Percentiles rank a stretch among this genome's conserved stretches.
Conservation (phyloP, 1,140 invertebrate species). For the Acromyrmex echinatior region DNA sequence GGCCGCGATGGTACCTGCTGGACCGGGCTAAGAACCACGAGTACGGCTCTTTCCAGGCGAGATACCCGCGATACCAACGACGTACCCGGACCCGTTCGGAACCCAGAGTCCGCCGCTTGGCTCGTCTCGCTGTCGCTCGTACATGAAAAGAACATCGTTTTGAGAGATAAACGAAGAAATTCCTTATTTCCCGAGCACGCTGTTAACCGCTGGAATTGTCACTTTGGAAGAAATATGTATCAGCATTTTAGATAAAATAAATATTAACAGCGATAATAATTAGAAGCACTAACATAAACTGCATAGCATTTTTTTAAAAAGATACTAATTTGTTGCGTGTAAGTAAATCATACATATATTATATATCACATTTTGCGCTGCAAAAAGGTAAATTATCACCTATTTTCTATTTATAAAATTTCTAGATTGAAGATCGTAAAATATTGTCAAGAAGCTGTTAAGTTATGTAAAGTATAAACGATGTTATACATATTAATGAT, state of each 20-base stretch:
- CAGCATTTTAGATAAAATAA: not conserved
- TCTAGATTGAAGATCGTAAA: not conserved
- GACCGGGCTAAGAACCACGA: conserved; percentile 72
- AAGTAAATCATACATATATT: not conserved
- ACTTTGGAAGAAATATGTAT: conserved; percentile 2
- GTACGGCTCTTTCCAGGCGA: conserved; percentile 75
- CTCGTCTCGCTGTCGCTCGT: conserved; percentile 56
- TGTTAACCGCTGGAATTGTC: not conserved
- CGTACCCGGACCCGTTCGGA: conserved; percentile 65
- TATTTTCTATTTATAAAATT: not conserved
- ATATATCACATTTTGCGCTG: not conserved
- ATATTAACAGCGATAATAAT: not conserved
- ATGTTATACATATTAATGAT: not conserved
- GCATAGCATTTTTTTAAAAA: not conserved
- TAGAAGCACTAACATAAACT: not conserved
- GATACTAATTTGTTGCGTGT: not conserved
- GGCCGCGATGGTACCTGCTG: conserved; percentile 77
- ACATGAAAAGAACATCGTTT: conserved; percentile 10
- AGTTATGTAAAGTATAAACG: not conserved
- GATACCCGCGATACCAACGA: conserved; percentile 74
- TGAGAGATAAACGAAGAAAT: conserved; percentile 17
- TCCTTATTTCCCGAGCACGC: not conserved
- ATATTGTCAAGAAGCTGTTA: too few species aligned
- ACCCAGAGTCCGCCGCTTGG: conserved; percentile 57
- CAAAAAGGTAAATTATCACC: not conserved